Percentiles rank a stretch among this genome's conserved stretches.
These are phyloP conservation scores for Micrasema minimum DNA, from an alignment of 1,140 invertebrate species.

Conservation along the genomic window DNA sequence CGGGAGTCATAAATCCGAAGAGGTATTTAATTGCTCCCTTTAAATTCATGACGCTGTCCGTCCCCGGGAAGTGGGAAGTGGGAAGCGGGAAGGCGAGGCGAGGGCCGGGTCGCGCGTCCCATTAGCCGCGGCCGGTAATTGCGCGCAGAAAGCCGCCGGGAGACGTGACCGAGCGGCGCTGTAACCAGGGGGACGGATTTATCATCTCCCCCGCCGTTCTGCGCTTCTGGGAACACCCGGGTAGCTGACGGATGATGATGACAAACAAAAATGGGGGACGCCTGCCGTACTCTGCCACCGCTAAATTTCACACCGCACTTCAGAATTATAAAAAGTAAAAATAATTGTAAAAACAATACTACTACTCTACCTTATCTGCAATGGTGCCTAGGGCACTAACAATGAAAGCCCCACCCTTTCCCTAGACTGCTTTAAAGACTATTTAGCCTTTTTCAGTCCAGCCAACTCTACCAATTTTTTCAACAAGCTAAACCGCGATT, in stretches of 20 bases:
- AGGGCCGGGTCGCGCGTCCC: slow-evolving; percentile 13
- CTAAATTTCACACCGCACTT: background rate
- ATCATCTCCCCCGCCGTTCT: slow-evolving; percentile 10
- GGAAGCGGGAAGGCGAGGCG: background rate
- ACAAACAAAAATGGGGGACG: no score
- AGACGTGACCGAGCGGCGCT: slow-evolving; percentile 14
- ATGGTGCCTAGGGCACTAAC: no score
- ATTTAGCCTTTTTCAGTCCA: no score
- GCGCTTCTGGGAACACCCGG: background rate
- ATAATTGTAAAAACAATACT: no score
- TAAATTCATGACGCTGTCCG: slow-evolving; percentile 3
- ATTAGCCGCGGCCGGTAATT: slow-evolving; percentile 26
- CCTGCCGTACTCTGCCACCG: no score
- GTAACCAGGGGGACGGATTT: slow-evolving; percentile 13
- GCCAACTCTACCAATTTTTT: no score
- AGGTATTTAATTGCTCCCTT: slow-evolving; percentile 6
- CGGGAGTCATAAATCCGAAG: slow-evolving; percentile 1
- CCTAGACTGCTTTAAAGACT: no score
- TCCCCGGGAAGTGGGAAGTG: background rate
- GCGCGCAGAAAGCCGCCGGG: slow-evolving; percentile 25
- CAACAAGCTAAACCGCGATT: no score
- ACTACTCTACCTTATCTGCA: no score
- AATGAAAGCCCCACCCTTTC: no score
- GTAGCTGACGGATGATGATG: no score
- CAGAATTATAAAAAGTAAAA: no score